phyloP scores from a whole-genome alignment of 2,113 vertebrate genomes.

The Numida meleagris region DNA sequence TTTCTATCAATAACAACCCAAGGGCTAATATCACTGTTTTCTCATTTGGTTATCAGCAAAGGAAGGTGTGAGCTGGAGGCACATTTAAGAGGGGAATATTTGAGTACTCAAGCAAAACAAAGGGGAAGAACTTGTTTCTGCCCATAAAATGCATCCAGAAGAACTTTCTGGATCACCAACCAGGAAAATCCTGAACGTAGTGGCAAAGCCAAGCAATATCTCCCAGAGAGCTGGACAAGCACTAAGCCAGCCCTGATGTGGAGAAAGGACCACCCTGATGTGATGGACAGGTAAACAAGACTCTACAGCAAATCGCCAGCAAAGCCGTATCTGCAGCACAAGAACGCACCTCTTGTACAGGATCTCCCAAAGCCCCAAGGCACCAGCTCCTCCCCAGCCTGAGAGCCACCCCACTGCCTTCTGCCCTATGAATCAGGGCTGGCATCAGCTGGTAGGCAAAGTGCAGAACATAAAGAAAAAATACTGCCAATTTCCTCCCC shows the following conservation, averaged over 20 bases:
- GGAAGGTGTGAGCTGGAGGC: not conserved
- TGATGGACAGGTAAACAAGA: rapidly evolving
- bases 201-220: not conserved
- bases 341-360: not conserved
- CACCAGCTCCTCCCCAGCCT: not conserved
- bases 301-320: not conserved
- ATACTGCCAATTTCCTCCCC: not conserved
- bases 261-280: not conserved
- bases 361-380: not conserved
- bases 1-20: not conserved
- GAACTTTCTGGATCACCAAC: not conserved
- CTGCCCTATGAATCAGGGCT: not conserved
- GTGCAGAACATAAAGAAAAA: not conserved
- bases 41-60: not conserved
- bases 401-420: not conserved
- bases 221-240: not conserved
- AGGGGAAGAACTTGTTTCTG: not conserved
- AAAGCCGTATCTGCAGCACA: not conserved
- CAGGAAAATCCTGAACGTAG: not conserved
- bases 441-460: not conserved
- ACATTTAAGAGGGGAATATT: not conserved
- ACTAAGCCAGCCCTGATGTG: not conserved
- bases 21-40: not conserved
- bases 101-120: not conserved
- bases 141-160: not conserved